Base-by-base conservation (phyloP, 2,888 invertebrate species). In the Anoplius nigerrimus region DNA sequence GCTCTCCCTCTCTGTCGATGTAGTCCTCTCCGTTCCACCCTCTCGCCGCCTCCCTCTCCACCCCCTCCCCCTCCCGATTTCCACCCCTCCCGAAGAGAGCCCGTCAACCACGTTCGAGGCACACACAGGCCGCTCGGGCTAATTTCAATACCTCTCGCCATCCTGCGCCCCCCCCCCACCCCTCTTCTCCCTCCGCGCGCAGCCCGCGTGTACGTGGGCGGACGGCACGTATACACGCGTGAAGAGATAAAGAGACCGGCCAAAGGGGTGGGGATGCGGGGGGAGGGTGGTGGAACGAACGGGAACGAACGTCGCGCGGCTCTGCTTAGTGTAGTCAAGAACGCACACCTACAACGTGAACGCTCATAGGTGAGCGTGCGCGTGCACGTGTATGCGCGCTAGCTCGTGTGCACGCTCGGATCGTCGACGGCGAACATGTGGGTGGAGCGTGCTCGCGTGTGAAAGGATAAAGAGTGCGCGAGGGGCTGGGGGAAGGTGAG, bases 91-190 rank as follows among this genome's bases (percentile, higher is more conserved):
- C 22, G 20, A 2, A 61, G 62, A 59, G 16, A 67, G 34, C 54
- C 55, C 73, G 59, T 61, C 71, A 65, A 62, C 64, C 70, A 65
- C 76, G 71, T 69, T 71, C 72, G 65, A 53, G 70, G 66, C 71
- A 69, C 68, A 74, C 75, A 78, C 62, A 61, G 63, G 62, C 61
- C 74, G 74, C 75, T 80, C 81, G 80, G 82, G 84, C 84, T 86
- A 86, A 86, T 86, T 87, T 86, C 86, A 85, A 85, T 85, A 85
- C 84, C 85, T 81, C 82, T 80, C 75, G 75, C 66, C 57, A 66
- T 53, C 21, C 55, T 64, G 57, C 64, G 52, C 62, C 63, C n/a
- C 56, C 20, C 34, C 27, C n/a, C 18, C 60, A 6, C 52, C 52
- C 52, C 15, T 52, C 46, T 15, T 15, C 53, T 6, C 43, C 69